Base-by-base conservation (phyloP, 2,888 invertebrate species). In the Aporophyla nigra region DNA sequence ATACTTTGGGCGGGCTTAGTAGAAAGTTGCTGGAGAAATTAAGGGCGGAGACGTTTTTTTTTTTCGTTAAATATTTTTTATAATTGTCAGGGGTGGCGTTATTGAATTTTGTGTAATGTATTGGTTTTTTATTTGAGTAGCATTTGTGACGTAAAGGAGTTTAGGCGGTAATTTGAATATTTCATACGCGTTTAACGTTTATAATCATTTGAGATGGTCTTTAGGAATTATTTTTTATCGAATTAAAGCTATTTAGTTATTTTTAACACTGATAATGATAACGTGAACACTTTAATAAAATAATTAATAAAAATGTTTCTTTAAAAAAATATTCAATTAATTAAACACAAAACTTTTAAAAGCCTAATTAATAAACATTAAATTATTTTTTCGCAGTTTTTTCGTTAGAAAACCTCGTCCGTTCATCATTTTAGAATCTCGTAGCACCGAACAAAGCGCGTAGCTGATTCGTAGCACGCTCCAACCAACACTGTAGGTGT, bases 381-480 rank as follows among this genome's bases (percentile, higher is more conserved):
- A 40, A 67, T 53, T 16, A 24, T 10, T 51, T 61, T 43, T 16
- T 12, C 40, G 24, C 16, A 53, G 19, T 54, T 67, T 71, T 53
- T 49, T 51, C 19, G 33, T n/a, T 21, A 56, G 58, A 63, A 70
- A 69, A 51, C 53, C 58, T 12, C 61, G 43, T 67, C 65, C 87
- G 77, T 78, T 76, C 76, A 61, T 77, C 63, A 73, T 80, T 33
- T 56, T 58, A 70, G 51, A 67, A 78, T 49, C 69, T 83, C 86
- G 86, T 92, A 92, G 92, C 91, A 86, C 76, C 76, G 82, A 75
- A 56, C 70, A 73, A 81, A 82, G 19, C 63, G 61, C 83, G 83
- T 83, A 83, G 83, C 91, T 88, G 33, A 80, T 78, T 89, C 93
- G 92, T 93, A 94, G 93, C 92, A 90, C 88, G 74, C 75, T 79